A percentile compares a stretch with the other conserved stretches of the same genome.
Conservation (phyloP, 2,888 invertebrate genomes). For the Folsomia candida region DNA sequence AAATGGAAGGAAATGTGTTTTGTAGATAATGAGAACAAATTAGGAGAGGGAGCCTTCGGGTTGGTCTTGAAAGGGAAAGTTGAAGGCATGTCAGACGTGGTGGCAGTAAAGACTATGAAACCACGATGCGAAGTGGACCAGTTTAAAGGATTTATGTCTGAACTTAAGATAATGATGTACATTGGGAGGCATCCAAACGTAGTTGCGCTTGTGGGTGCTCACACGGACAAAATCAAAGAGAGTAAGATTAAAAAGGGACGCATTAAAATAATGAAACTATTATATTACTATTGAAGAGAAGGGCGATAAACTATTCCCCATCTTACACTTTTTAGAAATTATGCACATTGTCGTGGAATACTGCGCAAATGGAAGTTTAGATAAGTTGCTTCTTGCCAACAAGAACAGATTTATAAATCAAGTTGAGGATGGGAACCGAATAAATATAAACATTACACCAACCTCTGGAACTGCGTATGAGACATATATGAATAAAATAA, state of each 20-base stretch:
- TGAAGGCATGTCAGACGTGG: slow-evolving; percentile 26
- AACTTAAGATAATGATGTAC: slow-evolving; percentile 42
- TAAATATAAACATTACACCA: not conserved
- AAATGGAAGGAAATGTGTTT: not conserved
- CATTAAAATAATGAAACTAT: slow-evolving; percentile 5
- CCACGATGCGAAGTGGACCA: slow-evolving; percentile 31
- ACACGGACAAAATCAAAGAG: slow-evolving; percentile 41
- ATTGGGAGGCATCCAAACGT: slow-evolving; percentile 39
- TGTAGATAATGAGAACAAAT: slow-evolving; percentile 33
- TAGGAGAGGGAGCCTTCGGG: slow-evolving; percentile 44
- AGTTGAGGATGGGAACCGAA: slow-evolving; percentile 9
- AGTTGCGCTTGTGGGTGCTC: slow-evolving; percentile 35
- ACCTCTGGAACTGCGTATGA: not conserved
- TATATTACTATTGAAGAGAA: not conserved
- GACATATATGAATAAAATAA: too few species aligned
- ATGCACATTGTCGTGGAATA: slow-evolving; percentile 42
- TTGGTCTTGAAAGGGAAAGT: slow-evolving; percentile 38
- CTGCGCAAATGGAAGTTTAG: slow-evolving; percentile 39
- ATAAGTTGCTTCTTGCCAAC: slow-evolving; percentile 25
- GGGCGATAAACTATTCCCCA: not conserved
- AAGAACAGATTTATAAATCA: slow-evolving; percentile 25
- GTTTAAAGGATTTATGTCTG: slow-evolving; percentile 39
- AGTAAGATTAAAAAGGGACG: too few species aligned
- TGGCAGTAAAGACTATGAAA: slow-evolving; percentile 40
- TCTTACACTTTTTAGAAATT: slow-evolving; percentile 31